phyloP scores from a whole-genome alignment of 2,888 invertebrate genomes.

The Amphiduros pacificus region DNA sequence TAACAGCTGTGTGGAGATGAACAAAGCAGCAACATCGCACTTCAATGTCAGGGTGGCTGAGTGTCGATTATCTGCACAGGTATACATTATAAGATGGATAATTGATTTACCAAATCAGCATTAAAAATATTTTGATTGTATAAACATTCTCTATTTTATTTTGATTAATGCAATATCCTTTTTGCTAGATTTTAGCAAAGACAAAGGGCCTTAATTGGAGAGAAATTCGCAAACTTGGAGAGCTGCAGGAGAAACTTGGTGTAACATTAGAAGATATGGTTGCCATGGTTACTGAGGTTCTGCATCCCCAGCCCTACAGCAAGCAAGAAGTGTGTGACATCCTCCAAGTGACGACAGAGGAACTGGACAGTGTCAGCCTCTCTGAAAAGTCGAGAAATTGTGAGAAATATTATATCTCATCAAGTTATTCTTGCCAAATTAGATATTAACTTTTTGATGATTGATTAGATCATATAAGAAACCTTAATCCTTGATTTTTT shows the following conservation, averaged over 20 bases:
- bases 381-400: conserved; percentile 72
- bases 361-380: conserved; percentile 71
- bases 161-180: too few relatives aligned
- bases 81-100: conserved; percentile 1
- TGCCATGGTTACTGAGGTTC: conserved; percentile 65
- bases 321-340: conserved; percentile 53
- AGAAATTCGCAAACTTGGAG: conserved; percentile 70
- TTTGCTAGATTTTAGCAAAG: conserved; percentile 75
- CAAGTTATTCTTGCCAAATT: too few relatives aligned
- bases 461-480: too few relatives aligned
- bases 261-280: conserved; percentile 73
- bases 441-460: too few relatives aligned
- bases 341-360: conserved; percentile 62
- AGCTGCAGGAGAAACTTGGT: conserved; percentile 72
- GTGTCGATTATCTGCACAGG: conserved; percentile 78
- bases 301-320: conserved; percentile 48
- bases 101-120: too few relatives aligned
- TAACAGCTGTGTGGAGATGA: conserved; percentile 78
- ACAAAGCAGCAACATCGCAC: conserved; percentile 89
- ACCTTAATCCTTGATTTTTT: too few relatives aligned
- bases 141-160: too few relatives aligned
- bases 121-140: too few relatives aligned
- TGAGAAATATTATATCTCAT: too few relatives aligned
- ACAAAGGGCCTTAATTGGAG: conserved; percentile 68
- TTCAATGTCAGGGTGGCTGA: conserved; percentile 93